These are phyloP conservation scores for Leptopilina myrica DNA, from an alignment of 2,888 invertebrate genomes.

Conservation along the genomic window DNA sequence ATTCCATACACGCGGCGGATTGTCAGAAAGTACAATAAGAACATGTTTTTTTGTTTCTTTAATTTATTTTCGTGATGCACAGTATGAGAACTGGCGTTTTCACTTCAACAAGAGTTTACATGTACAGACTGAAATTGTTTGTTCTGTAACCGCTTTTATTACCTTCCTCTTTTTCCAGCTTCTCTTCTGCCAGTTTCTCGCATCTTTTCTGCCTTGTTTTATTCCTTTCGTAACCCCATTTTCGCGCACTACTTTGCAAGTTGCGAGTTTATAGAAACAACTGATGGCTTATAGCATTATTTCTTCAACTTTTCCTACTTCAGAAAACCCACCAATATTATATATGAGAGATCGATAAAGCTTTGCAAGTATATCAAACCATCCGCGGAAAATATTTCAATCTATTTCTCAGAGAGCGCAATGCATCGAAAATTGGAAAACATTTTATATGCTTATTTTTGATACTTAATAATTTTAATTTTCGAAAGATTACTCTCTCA, in stretches of 20 bases:
- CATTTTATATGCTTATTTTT: too few relatives aligned
- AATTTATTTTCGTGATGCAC: background rate
- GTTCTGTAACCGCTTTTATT: constrained; percentile 53
- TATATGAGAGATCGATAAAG: background rate
- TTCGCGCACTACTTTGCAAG: constrained; percentile 57
- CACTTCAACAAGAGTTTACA: constrained; percentile 40
- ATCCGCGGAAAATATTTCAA: too few relatives aligned
- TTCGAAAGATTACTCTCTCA: too few relatives aligned
- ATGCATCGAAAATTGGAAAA: too few relatives aligned
- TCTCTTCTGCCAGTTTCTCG: constrained; percentile 43
- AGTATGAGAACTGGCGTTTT: constrained; percentile 5
- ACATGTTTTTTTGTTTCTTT: constrained; percentile 20
- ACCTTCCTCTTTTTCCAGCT: constrained; percentile 51
- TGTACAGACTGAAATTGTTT: constrained; percentile 43
- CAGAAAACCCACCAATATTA: constrained; percentile 10
- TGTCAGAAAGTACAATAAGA: constrained; percentile 12
- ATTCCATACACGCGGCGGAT: background rate
- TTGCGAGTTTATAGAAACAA: constrained; percentile 63
- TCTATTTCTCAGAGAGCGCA: too few relatives aligned
- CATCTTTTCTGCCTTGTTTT: constrained; percentile 46
- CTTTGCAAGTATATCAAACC: too few relatives aligned
- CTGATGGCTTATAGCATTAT: constrained; percentile 57
- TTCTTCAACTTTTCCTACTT: constrained; percentile 13
- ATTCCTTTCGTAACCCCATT: constrained; percentile 52
- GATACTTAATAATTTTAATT: too few relatives aligned